Percentiles rank a stretch among this genome's conserved stretches.
phyloP scores from a whole-genome alignment of 1,140 invertebrate genomes.

The Caenorhabditis remanei region DNA sequence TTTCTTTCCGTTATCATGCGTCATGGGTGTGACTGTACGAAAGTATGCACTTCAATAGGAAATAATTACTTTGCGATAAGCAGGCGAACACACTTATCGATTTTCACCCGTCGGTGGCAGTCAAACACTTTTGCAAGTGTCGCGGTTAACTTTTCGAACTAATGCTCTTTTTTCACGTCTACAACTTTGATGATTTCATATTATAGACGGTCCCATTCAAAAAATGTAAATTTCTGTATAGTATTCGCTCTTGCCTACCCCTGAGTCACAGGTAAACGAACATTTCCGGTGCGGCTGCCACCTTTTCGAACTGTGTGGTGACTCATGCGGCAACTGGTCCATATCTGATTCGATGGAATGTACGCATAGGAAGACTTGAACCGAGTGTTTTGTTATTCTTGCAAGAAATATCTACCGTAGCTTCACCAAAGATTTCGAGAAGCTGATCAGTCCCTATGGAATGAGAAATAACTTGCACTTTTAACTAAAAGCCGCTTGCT shows the following conservation, averaged over 20 bases:
- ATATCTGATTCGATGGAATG: constrained; percentile 24
- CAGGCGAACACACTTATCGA: constrained; percentile 1
- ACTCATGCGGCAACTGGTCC: constrained; percentile 29
- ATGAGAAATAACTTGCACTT: too few species aligned
- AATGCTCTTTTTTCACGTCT: neutral
- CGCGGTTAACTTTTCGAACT: neutral
- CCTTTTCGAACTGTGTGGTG: neutral
- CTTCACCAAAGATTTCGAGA: too few species aligned
- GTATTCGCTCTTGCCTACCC: neutral
- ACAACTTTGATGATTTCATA: neutral
- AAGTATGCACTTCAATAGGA: neutral
- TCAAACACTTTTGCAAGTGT: neutral
- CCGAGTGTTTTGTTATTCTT: constrained; percentile 8
- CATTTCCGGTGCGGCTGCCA: neutral
- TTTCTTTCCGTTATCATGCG: neutral
- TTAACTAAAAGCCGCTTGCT: too few species aligned
- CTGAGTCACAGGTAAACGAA: constrained; percentile 3
- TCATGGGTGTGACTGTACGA: neutral
- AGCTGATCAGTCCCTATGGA: too few species aligned
- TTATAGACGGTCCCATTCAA: neutral
- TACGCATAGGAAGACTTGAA: neutral
- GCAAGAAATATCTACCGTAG: neutral
- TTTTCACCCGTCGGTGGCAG: constrained; percentile 3
- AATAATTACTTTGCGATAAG: constrained; percentile 40
- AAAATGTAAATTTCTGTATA: neutral